Percentiles rank a stretch among this genome's conserved stretches.
These are phyloP conservation scores for Nesometra sesokonis DNA, from an alignment of 35 echinoderm and acorn worm species.

Conservation along the genomic window DNA sequence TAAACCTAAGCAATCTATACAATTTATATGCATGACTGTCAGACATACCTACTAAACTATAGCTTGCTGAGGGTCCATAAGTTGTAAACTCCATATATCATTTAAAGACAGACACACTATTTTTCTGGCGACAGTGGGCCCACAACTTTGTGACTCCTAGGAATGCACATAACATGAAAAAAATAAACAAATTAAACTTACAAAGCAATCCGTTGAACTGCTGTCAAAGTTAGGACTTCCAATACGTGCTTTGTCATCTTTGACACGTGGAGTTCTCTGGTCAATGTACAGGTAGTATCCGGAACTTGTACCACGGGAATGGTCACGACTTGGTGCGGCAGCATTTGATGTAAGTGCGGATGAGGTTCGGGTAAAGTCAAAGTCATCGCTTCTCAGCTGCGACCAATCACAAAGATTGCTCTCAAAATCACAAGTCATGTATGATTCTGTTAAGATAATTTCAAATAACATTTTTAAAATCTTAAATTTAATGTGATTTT, in stretches of 20 bases:
- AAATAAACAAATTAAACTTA: too few relatives aligned
- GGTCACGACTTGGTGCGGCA: constrained; percentile 52
- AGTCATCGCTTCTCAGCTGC: background rate
- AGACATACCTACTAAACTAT: too few relatives aligned
- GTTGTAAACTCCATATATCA: too few relatives aligned
- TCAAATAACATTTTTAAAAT: background rate
- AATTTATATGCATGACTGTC: too few relatives aligned
- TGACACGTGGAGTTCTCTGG: background rate
- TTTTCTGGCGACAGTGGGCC: too few relatives aligned
- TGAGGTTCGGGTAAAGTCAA: constrained; percentile 26
- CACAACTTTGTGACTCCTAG: too few relatives aligned
- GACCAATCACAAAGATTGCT: constrained; percentile 17
- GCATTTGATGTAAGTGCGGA: background rate
- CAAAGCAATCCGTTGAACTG: background rate
- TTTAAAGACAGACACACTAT: too few relatives aligned
- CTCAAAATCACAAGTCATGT: constrained; percentile 50
- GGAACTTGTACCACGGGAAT: constrained; percentile 21
- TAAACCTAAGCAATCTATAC: too few relatives aligned
- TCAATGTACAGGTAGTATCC: constrained; percentile 35
- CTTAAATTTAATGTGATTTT: background rate
- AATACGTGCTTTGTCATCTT: constrained; percentile 3
- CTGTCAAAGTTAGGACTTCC: constrained; percentile 1
- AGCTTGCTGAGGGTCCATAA: too few relatives aligned
- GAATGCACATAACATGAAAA: too few relatives aligned
- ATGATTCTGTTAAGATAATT: background rate